Base-by-base conservation (phyloP, 2,113 vertebrate species). In the cattle (Bos taurus) region DNA sequence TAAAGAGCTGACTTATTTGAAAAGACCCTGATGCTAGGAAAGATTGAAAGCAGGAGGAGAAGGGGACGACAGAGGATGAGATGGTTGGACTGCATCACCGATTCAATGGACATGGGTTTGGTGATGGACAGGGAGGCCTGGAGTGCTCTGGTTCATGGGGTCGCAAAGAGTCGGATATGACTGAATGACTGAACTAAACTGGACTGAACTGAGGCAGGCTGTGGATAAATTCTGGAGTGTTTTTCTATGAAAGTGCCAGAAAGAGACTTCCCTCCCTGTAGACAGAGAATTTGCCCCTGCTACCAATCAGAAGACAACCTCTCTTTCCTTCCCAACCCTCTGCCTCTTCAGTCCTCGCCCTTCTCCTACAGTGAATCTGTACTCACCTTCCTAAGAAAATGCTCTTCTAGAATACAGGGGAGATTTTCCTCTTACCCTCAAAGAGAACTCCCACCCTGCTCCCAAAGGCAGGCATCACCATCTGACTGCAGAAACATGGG, bases 321-420 rank as follows among this genome's bases (percentile, higher is more conserved):
- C 98, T 98, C 30, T 98, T 98, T 33, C 98, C 23, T 43, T 4
- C 13, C 10, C 50, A 12, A n/a, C 98, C 99, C 0, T 99, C 99
- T 98, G 0, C 99, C 99, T 17, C 99, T 99, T 99, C 9, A 99
- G 98, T 25, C 97, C 99, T 56, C 7, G 98, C 99, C 99, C 99
- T 30, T 99, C 99, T 6, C 99, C 99, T 2, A 1, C 98, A 2
- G 98, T 99, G 1, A 99, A 99, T 57, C 98, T 99, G 84, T 99
- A 99, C 30, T 99, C 99, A 19, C 98, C 99, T 19, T 99, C n/a
- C 99, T 99, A 0, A 99, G 99, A 52, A 98, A 99, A 30, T 99
- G 99, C 57, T 99, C 99, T 36, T 99, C 99, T 2, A 99, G 99
- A 99, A 99, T 99, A 84, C 99, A 99, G 97, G 99, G 99, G 15